These are phyloP conservation scores for Drosophila mojavensis DNA, from an alignment of 1,140 invertebrate species.

Conservation along the genomic window DNA sequence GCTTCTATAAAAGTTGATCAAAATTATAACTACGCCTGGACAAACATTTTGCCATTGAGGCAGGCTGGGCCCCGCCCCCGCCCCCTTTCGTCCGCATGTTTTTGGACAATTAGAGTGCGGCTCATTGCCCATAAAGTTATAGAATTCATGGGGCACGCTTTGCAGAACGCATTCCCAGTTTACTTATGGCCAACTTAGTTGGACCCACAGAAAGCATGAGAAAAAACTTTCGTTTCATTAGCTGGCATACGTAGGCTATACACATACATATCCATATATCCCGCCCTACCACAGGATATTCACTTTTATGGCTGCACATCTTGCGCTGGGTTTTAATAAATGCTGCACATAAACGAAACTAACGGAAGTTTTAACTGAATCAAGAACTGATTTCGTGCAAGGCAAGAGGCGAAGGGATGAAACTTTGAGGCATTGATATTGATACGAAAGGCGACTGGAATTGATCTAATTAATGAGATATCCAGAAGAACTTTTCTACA, in stretches of 20 bases:
- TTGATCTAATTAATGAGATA: not conserved
- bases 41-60: conserved; percentile 53
- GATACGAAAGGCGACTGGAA: too few species aligned
- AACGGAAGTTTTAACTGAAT: not conserved
- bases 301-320: conserved; percentile 39
- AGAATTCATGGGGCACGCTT: conserved; percentile 72
- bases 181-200: conserved; percentile 70
- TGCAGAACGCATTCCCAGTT: conserved; percentile 59
- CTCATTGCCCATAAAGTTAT: conserved; percentile 78
- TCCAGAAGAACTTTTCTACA: not conserved
- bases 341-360: conserved; percentile 30
- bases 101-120: conserved; percentile 68
- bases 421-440: too few species aligned
- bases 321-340: conserved; percentile 23
- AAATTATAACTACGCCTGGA: conserved; percentile 71
- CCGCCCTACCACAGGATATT: conserved; percentile 18
- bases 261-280: not conserved
- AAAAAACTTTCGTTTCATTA: conserved; percentile 70
- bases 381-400: not conserved
- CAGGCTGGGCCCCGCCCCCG: conserved; percentile 9
- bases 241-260: conserved; percentile 26
- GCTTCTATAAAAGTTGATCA: conserved; percentile 77
- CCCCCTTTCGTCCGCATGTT: conserved; percentile 23
- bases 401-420: not conserved
- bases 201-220: not conserved